A percentile compares a stretch with the other conserved stretches of the same genome.
These are phyloP conservation scores for Chiridota heheva DNA, from an alignment of 35 echinoderm and acorn worm species.

Conservation along the genomic window DNA sequence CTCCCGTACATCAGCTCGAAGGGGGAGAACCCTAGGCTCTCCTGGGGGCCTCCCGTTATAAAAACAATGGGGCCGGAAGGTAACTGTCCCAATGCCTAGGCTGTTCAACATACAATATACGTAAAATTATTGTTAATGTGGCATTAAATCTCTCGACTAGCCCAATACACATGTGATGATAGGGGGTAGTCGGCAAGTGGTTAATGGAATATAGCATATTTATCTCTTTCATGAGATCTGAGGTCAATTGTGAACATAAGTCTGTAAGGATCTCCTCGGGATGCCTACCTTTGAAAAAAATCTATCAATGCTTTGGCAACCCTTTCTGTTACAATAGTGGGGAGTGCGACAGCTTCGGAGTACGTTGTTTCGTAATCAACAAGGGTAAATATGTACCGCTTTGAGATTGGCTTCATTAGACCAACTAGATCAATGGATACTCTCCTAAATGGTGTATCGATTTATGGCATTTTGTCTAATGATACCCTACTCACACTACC, in stretches of 20 bases:
- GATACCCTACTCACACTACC: slow-evolving; percentile 10
- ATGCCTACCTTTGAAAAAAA: background rate
- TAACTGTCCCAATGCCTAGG: slow-evolving; percentile 50
- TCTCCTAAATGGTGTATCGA: slow-evolving; percentile 14
- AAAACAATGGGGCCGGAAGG: slow-evolving; percentile 46
- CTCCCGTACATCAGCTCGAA: slow-evolving; percentile 58
- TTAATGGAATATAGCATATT: slow-evolving; percentile 2
- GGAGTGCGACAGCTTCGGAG: slow-evolving; percentile 23
- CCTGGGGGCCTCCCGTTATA: slow-evolving; percentile 50
- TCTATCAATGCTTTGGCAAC: slow-evolving; percentile 25
- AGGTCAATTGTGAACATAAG: background rate
- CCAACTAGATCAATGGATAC: slow-evolving; percentile 34
- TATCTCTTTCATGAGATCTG: background rate
- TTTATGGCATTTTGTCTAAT: too few species aligned
- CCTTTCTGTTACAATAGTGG: slow-evolving; percentile 5
- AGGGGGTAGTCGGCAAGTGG: slow-evolving; percentile 9
- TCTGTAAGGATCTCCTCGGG: slow-evolving; percentile 38
- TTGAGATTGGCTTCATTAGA: background rate
- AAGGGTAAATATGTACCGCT: background rate
- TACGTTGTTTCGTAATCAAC: slow-evolving; percentile 29
- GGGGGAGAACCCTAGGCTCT: slow-evolving; percentile 55
- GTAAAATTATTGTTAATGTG: slow-evolving; percentile 3
- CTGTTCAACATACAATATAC: slow-evolving; percentile 35
- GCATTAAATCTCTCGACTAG: too few species aligned
- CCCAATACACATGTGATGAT: background rate